These are phyloP conservation scores for Argynnis bischoffii DNA, from an alignment of 2,888 invertebrate genomes.

Conservation along the genomic window DNA sequence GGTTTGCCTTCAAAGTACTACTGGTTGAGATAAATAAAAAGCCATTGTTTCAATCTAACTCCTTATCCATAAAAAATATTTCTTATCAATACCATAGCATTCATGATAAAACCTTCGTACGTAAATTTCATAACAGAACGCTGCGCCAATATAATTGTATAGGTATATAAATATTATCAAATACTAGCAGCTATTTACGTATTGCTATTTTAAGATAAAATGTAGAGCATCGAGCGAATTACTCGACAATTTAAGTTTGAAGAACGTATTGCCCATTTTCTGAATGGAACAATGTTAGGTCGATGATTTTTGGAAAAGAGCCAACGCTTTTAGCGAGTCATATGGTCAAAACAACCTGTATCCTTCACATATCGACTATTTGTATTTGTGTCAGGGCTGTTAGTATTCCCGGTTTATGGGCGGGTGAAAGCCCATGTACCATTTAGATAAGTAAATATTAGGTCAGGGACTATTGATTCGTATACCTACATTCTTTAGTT, in stretches of 20 bases:
- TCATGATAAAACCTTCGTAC: not conserved
- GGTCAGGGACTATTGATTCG: slow-evolving; percentile 38
- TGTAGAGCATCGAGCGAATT: not conserved
- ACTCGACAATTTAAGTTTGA: not conserved
- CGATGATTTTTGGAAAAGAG: slow-evolving; percentile 52
- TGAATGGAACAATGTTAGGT: slow-evolving; percentile 28
- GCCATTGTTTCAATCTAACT: not conserved
- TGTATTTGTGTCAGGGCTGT: slow-evolving; percentile 66
- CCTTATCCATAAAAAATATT: not conserved
- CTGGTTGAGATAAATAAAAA: not conserved
- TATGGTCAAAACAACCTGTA: slow-evolving; percentile 53
- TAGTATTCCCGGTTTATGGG: slow-evolving; percentile 57
- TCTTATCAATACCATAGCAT: not conserved
- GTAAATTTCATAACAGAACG: not conserved
- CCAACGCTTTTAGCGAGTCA: slow-evolving; percentile 61
- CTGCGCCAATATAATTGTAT: not conserved
- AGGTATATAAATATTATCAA: slow-evolving; percentile 3
- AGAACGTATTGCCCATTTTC: slow-evolving; percentile 37
- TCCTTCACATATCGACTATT: slow-evolving; percentile 38
- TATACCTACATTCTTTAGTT: slow-evolving; percentile 8
- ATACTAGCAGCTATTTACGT: slow-evolving; percentile 9
- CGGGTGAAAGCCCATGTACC: slow-evolving; percentile 55
- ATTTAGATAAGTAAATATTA: slow-evolving; percentile 54
- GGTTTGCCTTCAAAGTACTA: not conserved
- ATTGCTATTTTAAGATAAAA: slow-evolving; percentile 7